These are phyloP conservation scores for Carassius gibelio DNA, from an alignment of 2,113 vertebrate species.

Conservation along the genomic window DNA sequence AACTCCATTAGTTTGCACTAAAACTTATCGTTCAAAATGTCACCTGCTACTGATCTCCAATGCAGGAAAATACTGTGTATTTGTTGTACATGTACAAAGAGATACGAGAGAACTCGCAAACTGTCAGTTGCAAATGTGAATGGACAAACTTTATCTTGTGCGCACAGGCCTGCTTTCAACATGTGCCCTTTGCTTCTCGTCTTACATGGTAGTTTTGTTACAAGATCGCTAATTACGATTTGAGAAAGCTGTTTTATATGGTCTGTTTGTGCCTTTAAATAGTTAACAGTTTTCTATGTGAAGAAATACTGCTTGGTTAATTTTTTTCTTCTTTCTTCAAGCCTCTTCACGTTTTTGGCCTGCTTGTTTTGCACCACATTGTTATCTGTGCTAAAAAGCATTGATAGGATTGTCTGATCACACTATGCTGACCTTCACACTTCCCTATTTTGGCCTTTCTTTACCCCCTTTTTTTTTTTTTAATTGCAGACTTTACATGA, in stretches of 20 bases:
- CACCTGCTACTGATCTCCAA: constrained; percentile 63
- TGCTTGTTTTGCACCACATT: constrained; percentile 50
- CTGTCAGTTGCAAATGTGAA: constrained; percentile 47
- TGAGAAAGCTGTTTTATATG: constrained; percentile 72
- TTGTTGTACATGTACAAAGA: constrained; percentile 64
- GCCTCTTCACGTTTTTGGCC: constrained; percentile 62
- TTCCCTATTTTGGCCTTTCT: constrained; percentile 13
- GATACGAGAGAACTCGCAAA: constrained; percentile 56
- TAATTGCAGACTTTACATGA: neutral
- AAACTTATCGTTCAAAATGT: constrained; percentile 55
- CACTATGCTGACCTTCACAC: constrained; percentile 52
- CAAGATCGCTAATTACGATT: constrained; percentile 59
- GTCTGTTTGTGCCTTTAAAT: constrained; percentile 72
- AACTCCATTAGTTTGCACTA: constrained; percentile 81
- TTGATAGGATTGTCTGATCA: constrained; percentile 49
- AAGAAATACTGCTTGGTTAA: constrained; percentile 40
- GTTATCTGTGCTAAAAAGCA: constrained; percentile 48
- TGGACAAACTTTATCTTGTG: constrained; percentile 33
- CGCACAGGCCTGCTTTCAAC: constrained; percentile 50
- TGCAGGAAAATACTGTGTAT: constrained; percentile 64
- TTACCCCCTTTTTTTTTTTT: no score
- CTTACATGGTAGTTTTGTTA: constrained; percentile 50
- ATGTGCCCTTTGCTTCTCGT: constrained; percentile 39
- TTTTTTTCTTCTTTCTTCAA: neutral
- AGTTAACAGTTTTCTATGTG: constrained; percentile 49